Evolutionary conservation across 1,140 invertebrate genomes (phyloP), one percentile per base, ranked within the genome.

Genomic region (Neodiprion virginianus): DNA sequence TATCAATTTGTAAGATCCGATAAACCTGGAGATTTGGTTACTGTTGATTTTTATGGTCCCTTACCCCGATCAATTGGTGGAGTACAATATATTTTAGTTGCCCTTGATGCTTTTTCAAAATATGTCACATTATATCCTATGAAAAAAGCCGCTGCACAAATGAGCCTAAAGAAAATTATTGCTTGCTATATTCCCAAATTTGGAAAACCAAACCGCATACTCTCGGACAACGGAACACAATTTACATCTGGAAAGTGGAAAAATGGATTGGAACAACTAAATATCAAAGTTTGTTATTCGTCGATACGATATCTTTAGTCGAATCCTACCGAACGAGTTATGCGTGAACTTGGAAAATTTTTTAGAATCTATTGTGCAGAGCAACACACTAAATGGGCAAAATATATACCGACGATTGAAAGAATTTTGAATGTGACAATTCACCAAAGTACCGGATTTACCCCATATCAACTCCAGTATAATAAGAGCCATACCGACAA

Each of bases 1-100:
- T 78, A 68, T 67, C 66, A 71, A 28, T 23, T 73, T n/a, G 72
- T 76, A 7, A 40, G 48, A 48, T 11, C 74, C 1, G 67, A 71
- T 9, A n/a, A 50, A 21, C 77, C 77, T 2, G 73, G 69, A 11
- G 79, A 80, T 23, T 49, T 80, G 0, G 28, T 76, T 12, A 75
- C 75, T 0, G 77, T 77, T 0, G 79, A 80, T 74, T 78, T 76
- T 75, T 80, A 78, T 71, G 79, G 77, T 8, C 79, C 77, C n/a
- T 66, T 76, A 66, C 75, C 77, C 1, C 21, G 50, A n/a, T 77
- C 77, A 9, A 71, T 66, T 48, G 76, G 69, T 9, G 74, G 72
- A 11, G 72, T 77, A 1, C 72, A 77, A 67, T 78, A 78, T 71
- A 50, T 80, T 28, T 76, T 80, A 40, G 79, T 80, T 4, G 48